phyloP scores from a whole-genome alignment of 2,113 vertebrate genomes.

The Uria aalge region DNA sequence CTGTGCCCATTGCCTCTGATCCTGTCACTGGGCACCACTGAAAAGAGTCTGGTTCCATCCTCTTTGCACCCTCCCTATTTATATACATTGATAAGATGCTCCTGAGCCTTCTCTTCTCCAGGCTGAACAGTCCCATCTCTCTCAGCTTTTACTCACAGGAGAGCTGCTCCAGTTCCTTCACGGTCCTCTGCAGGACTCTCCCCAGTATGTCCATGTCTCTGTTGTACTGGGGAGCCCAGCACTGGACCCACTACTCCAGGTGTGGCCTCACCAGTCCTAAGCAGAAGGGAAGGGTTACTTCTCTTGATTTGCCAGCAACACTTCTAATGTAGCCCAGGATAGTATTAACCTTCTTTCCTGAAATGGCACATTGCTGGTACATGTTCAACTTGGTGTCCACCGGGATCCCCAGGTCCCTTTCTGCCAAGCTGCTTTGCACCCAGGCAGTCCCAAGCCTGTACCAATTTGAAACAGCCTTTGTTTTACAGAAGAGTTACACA shows the following conservation, averaged over 20 bases:
- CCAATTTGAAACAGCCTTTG: neutral
- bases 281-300: neutral
- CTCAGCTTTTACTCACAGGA: neutral
- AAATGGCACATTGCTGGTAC: neutral
- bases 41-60: neutral
- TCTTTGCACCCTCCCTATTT: neutral
- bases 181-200: neutral
- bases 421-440: neutral
- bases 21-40: neutral
- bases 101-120: neutral
- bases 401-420: neutral
- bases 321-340: neutral
- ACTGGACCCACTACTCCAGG: neutral
- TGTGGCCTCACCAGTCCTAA: neutral
- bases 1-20: too few species aligned
- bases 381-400: neutral
- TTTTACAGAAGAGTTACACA: neutral
- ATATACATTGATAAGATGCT: neutral
- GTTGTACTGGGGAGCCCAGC: neutral
- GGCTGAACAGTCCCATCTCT: neutral
- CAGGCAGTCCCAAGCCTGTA: too few species aligned
- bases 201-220: too few species aligned
- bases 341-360: fast-evolving
- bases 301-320: fast-evolving
- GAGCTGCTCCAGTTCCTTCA: neutral